Conservation (phyloP, 2,888 invertebrate species). For the Ochropacha duplaris region DNA sequence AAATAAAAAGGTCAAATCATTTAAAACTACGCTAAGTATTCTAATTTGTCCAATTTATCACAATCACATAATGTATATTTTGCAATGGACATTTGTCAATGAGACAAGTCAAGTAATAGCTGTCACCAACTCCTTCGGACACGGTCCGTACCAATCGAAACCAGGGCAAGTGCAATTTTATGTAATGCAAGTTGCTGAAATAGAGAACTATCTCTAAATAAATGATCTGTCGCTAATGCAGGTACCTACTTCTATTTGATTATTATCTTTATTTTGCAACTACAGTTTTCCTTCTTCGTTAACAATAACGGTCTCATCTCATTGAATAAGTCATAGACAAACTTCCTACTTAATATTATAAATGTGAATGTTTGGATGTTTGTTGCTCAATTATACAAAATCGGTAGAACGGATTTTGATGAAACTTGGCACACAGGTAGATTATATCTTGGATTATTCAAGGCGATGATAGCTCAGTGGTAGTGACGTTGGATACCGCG, state of each 20-base stretch:
- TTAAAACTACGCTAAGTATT: background rate
- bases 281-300: background rate
- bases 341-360: too few species aligned
- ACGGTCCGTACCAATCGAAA: slow-evolving; percentile 27
- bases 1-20: too few species aligned
- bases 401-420: too few species aligned
- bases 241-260: slow-evolving; percentile 18
- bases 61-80: slow-evolving; percentile 20
- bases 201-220: slow-evolving; percentile 14
- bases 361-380: too few species aligned
- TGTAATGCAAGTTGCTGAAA: slow-evolving; percentile 25
- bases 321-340: too few species aligned
- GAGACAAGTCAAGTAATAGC: slow-evolving; percentile 21
- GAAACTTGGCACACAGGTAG: too few species aligned
- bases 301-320: background rate
- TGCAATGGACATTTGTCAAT: slow-evolving; percentile 15
- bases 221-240: slow-evolving; percentile 18
- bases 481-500: too few species aligned
- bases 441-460: too few species aligned
- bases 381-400: too few species aligned
- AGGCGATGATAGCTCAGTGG: too few species aligned
- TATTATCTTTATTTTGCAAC: background rate
- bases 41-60: background rate
- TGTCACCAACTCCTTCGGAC: slow-evolving; percentile 27
- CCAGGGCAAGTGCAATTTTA: slow-evolving; percentile 47